phyloP scores from a whole-genome alignment of 2,888 invertebrate species.

The Drosophila birchii region DNA sequence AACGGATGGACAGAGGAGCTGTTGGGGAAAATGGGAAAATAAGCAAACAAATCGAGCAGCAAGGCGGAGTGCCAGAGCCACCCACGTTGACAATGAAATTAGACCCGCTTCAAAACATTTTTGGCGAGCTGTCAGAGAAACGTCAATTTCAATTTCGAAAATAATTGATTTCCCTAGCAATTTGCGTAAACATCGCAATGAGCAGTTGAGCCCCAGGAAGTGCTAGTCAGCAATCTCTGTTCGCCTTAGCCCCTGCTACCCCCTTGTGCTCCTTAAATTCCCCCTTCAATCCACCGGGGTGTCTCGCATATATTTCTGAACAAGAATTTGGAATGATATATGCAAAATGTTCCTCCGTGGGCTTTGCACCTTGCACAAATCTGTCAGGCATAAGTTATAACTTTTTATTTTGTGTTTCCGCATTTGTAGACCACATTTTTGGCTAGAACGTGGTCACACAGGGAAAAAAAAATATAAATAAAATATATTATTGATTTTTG shows the following conservation, averaged over 20 bases:
- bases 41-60: conserved; percentile 29
- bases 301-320: conserved; percentile 12
- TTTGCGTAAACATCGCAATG: conserved; percentile 73
- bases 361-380: conserved; percentile 78
- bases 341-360: conserved; percentile 41
- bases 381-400: conserved; percentile 80
- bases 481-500: neutral
- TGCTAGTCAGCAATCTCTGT: conserved; percentile 20
- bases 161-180: conserved; percentile 81
- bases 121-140: conserved; percentile 73
- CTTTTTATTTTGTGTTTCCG: conserved; percentile 77
- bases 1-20: neutral
- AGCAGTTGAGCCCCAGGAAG: conserved; percentile 51
- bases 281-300: conserved; percentile 13
- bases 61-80: neutral
- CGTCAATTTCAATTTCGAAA: conserved; percentile 81
- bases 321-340: conserved; percentile 52
- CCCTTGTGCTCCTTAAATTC: conserved; percentile 20
- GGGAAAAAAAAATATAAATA: neutral
- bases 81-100: conserved; percentile 70
- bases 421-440: conserved; percentile 60
- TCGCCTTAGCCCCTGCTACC: conserved; percentile 4
- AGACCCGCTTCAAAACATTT: conserved; percentile 77
- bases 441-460: conserved; percentile 55
- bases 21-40: neutral